phyloP scores from a whole-genome alignment of 2,113 vertebrate species.

The Xiphias gladius region DNA sequence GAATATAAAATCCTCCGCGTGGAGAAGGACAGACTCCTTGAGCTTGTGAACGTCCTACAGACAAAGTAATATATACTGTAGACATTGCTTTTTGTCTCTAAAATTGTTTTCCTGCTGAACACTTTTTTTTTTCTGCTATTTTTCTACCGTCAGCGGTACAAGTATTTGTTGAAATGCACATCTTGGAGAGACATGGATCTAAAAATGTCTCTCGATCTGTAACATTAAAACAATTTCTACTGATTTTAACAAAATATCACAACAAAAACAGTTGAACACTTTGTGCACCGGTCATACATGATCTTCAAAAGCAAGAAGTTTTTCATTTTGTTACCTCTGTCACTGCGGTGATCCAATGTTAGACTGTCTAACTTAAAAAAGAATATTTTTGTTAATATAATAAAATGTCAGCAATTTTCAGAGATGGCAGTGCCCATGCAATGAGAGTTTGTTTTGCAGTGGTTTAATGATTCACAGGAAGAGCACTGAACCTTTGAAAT shows the following conservation, averaged over 20 bases:
- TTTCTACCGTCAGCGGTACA: background rate
- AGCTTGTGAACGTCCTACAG: constrained; percentile 86
- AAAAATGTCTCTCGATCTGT: background rate
- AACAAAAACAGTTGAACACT: background rate
- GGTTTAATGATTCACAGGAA: background rate
- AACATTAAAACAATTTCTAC: background rate
- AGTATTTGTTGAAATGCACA: background rate
- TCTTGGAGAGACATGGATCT: background rate
- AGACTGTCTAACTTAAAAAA: background rate
- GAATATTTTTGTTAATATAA: background rate
- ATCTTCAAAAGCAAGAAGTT: background rate
- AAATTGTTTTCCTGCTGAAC: background rate
- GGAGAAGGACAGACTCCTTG: constrained; percentile 84
- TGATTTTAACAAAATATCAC: background rate
- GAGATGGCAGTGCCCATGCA: background rate
- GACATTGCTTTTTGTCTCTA: background rate
- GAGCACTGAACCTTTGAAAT: background rate
- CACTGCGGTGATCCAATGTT: background rate
- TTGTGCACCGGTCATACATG: too few relatives aligned
- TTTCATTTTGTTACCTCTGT: background rate
- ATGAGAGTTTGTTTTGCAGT: background rate
- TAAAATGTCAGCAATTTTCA: background rate
- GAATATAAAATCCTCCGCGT: constrained; percentile 83
- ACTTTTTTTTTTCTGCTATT: background rate
- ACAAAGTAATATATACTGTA: constrained; percentile 73